These are phyloP conservation scores for Clusia tigrina DNA, from an alignment of 2,888 invertebrate species.

Conservation along the genomic window DNA sequence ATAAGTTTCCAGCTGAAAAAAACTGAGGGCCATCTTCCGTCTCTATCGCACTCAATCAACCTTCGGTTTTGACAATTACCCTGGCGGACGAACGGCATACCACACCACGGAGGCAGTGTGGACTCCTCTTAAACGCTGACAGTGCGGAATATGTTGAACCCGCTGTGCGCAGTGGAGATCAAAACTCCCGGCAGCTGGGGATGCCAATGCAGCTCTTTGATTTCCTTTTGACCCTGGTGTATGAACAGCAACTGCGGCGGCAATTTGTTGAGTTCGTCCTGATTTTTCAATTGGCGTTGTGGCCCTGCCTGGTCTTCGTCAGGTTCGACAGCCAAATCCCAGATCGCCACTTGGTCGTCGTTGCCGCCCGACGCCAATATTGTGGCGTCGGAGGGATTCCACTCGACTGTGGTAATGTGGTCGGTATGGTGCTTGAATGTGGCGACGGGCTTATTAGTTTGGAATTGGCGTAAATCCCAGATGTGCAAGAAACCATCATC, in stretches of 20 bases:
- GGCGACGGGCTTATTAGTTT: constrained; percentile 81
- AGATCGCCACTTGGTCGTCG: constrained; percentile 94
- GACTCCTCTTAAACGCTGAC: constrained; percentile 94
- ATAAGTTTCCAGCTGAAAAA: no score
- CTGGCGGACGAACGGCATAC: no score
- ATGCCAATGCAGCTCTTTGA: constrained; percentile 99
- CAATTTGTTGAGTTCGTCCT: constrained; percentile 73
- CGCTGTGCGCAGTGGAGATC: constrained; percentile 92
- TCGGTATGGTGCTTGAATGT: constrained; percentile 94
- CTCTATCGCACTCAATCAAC: no score
- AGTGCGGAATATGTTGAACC: constrained; percentile 97
- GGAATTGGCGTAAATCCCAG: constrained; percentile 93
- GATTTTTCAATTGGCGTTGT: constrained; percentile 85
- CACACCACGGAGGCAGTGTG: no score
- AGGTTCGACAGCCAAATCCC: constrained; percentile 93
- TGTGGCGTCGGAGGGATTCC: constrained; percentile 93
- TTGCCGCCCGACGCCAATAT: constrained; percentile 92
- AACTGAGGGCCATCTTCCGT: no score
- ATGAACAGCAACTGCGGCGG: constrained; percentile 97
- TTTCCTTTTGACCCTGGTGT: constrained; percentile 96
- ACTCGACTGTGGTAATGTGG: constrained; percentile 95
- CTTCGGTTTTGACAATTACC: no score
- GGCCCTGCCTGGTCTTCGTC: constrained; percentile 70
- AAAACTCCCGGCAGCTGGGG: constrained; percentile 92
- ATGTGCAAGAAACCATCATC: constrained; percentile 94